These are phyloP conservation scores for Drosophila macrospina DNA, from an alignment of 2,888 invertebrate genomes.

Conservation along the genomic window DNA sequence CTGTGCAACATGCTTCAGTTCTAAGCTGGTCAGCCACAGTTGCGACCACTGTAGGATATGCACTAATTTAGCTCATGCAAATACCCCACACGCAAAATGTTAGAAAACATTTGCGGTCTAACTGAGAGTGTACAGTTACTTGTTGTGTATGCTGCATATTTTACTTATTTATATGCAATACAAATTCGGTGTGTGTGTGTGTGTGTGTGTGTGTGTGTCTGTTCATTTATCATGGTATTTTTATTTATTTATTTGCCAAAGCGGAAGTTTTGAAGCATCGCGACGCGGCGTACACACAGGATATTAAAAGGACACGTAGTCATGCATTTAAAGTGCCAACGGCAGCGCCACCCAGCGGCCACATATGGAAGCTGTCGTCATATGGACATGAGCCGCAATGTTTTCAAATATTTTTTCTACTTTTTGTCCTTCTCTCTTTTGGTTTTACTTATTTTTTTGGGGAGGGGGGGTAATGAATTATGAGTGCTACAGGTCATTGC, in stretches of 20 bases:
- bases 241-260: conserved; percentile 63
- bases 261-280: conserved; percentile 65
- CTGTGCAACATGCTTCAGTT: background rate
- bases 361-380: conserved; percentile 66
- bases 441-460: no score
- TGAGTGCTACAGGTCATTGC: conserved; percentile 41
- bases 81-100: background rate
- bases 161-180: conserved; percentile 15
- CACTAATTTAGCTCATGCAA: conserved; percentile 1
- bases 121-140: no score
- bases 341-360: conserved; percentile 42
- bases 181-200: no score
- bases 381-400: conserved; percentile 30
- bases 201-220: no score
- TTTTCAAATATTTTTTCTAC: conserved; percentile 17
- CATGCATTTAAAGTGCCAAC: conserved; percentile 69
- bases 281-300: conserved; percentile 58
- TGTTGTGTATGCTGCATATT: background rate
- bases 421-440: conserved; percentile 9
- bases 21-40: background rate
- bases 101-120: background rate
- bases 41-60: background rate
- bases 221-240: conserved; percentile 52
- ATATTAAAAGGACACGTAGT: conserved; percentile 80
- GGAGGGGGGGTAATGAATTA: conserved; percentile 30